Conservation (phyloP, 2,113 vertebrate species). For the Gasterosteus aculeatus region DNA sequence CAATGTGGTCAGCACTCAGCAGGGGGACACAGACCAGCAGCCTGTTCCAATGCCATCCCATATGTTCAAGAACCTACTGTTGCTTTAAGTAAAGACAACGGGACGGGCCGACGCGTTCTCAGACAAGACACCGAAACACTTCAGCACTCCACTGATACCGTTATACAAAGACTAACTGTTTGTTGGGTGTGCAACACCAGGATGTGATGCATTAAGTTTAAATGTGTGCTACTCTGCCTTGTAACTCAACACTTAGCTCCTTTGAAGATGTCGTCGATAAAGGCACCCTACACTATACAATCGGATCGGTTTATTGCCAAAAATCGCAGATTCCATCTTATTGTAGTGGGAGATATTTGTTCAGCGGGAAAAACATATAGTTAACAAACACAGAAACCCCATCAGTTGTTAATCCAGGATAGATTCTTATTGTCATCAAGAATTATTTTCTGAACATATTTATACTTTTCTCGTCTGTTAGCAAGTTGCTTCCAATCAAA, state of each 20-base stretch:
- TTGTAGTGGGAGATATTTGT: not conserved
- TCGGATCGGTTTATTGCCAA: not conserved
- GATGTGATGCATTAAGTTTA: not conserved
- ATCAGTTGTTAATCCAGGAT: not conserved
- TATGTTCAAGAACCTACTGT: conserved; percentile 54
- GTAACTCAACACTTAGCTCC: not conserved
- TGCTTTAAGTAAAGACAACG: conserved; percentile 71
- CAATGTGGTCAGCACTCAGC: conserved; percentile 1
- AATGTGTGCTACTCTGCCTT: not conserved
- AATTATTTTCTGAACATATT: not conserved
- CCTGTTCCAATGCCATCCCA: conserved; percentile 47
- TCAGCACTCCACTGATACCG: not conserved
- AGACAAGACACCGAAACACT: conserved; percentile 19
- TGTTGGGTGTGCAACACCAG: conserved; percentile 5
- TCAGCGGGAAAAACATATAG: not conserved
- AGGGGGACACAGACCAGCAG: conserved; percentile 29
- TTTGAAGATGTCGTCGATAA: not conserved
- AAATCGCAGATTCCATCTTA: not conserved
- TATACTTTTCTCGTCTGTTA: not conserved
- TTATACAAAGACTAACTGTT: not conserved
- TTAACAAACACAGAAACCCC: not conserved
- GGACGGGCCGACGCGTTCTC: conserved; percentile 38
- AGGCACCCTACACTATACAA: not conserved
- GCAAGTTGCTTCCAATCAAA: not conserved
- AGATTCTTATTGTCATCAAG: not conserved